phyloP scores from a whole-genome alignment of 2,888 invertebrate species.

The Drosophila monieri region DNA sequence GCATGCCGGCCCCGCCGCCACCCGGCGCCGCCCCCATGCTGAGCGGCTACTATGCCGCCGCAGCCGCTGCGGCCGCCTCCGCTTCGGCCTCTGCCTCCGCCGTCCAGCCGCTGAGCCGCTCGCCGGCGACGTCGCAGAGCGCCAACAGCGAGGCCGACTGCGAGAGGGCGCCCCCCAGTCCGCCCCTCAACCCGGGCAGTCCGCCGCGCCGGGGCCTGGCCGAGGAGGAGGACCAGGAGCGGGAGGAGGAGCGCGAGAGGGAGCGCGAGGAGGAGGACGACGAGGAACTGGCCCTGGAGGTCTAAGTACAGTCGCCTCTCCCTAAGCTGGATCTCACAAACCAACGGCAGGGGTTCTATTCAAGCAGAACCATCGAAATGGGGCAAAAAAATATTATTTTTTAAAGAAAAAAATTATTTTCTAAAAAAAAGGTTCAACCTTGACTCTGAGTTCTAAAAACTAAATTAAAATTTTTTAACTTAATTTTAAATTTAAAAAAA shows the following conservation, averaged over 20 bases:
- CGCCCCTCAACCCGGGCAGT: constrained; percentile 83
- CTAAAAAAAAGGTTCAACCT: neutral
- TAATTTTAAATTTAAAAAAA: too few relatives aligned
- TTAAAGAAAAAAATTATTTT: neutral
- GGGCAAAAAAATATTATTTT: neutral
- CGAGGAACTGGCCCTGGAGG: constrained; percentile 63
- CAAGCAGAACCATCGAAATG: constrained; percentile 4
- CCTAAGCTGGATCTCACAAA: constrained; percentile 62
- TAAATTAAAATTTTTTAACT: neutral
- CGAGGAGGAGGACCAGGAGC: constrained; percentile 27
- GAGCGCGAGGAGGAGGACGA: constrained; percentile 34
- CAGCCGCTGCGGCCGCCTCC: constrained; percentile 53
- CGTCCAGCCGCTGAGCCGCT: constrained; percentile 54
- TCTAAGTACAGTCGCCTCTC: constrained; percentile 31
- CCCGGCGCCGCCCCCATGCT: constrained; percentile 81
- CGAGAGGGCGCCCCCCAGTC: constrained; percentile 78
- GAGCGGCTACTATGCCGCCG: constrained; percentile 85
- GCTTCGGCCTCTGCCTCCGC: constrained; percentile 13
- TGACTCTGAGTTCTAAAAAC: neutral
- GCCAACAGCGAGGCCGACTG: constrained; percentile 71
- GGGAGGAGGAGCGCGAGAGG: constrained; percentile 2
- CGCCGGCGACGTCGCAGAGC: constrained; percentile 71
- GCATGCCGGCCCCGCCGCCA: constrained; percentile 67
- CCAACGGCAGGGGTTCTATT: constrained; percentile 1
- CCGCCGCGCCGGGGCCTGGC: constrained; percentile 71